Evolutionary conservation across 35 echinoderm and acorn worm species (phyloP).

Genomic region (Apostichopus japonicus): DNA sequence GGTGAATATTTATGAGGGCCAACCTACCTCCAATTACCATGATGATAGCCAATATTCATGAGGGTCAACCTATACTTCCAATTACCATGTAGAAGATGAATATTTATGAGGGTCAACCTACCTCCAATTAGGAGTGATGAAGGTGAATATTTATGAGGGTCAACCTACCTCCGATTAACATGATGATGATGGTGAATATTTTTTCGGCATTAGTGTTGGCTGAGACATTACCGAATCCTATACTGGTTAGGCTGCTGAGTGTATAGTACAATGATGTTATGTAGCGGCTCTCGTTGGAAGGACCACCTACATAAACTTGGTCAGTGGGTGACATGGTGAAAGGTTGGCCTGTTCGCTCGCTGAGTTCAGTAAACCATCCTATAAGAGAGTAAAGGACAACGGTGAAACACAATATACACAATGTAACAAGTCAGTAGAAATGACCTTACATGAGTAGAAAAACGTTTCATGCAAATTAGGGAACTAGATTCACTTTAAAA

Average conservation of each 20-base stretch:
- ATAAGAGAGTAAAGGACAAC: background rate
- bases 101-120: no score
- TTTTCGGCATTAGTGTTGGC: slow-evolving; percentile 95
- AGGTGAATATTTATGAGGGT: no score
- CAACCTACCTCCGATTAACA: slow-evolving; percentile 90
- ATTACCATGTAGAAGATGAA: slow-evolving; percentile 88
- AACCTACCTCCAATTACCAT: no score
- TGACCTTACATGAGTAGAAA: background rate
- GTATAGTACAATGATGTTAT: slow-evolving; percentile 93
- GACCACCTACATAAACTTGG: background rate
- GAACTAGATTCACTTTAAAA: no score
- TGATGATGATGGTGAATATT: slow-evolving; percentile 95
- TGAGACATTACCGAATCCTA: slow-evolving; percentile 97
- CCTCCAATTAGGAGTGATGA: no score
- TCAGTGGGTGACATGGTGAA: background rate
- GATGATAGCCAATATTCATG: no score
- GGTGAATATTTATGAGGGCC: no score
- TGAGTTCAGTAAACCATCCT: slow-evolving; percentile 87
- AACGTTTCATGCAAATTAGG: no score
- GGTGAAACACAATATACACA: background rate
- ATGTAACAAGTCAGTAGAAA: background rate
- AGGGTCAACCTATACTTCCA: slow-evolving; percentile 71
- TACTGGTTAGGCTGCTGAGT: slow-evolving; percentile 92
- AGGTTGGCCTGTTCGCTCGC: slow-evolving; percentile 43
- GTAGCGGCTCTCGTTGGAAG: slow-evolving; percentile 67